These are phyloP conservation scores for Ruditapes philippinarum DNA, from an alignment of 1,140 invertebrate species.

Conservation along the genomic window DNA sequence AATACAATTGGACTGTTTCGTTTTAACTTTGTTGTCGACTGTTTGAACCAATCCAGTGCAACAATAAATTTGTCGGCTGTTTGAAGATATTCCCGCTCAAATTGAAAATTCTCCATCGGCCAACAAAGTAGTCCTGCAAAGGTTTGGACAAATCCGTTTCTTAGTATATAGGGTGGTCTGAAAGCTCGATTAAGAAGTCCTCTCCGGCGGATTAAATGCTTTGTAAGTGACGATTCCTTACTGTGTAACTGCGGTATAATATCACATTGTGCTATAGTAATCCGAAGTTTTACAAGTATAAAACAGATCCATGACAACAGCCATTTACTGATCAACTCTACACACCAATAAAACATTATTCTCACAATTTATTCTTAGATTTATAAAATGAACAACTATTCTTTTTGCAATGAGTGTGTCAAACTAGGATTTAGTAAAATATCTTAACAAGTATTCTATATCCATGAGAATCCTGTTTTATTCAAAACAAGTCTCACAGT, in stretches of 20 bases:
- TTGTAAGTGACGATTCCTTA: slow-evolving; percentile 50
- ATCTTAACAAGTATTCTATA: no score
- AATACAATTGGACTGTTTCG: slow-evolving; percentile 47
- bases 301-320: not conserved
- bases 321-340: no score
- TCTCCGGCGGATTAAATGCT: slow-evolving; percentile 29
- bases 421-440: no score
- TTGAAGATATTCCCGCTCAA: slow-evolving; percentile 61
- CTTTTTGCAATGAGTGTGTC: no score
- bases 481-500: no score
- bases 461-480: no score
- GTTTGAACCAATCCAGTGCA: slow-evolving; percentile 47
- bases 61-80: slow-evolving; percentile 49
- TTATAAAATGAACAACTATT: no score
- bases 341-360: no score
- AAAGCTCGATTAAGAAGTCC: slow-evolving; percentile 50
- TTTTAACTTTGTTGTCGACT: not conserved
- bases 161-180: slow-evolving; percentile 13
- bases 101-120: not conserved
- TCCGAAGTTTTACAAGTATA: not conserved
- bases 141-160: slow-evolving; percentile 32
- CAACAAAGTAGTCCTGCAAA: slow-evolving; percentile 25
- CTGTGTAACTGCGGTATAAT: slow-evolving; percentile 37
- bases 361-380: no score
- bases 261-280: not conserved